Evolutionary conservation across 1,140 invertebrate species (phyloP).

Genomic region (Zaprionus lachaisei): DNA sequence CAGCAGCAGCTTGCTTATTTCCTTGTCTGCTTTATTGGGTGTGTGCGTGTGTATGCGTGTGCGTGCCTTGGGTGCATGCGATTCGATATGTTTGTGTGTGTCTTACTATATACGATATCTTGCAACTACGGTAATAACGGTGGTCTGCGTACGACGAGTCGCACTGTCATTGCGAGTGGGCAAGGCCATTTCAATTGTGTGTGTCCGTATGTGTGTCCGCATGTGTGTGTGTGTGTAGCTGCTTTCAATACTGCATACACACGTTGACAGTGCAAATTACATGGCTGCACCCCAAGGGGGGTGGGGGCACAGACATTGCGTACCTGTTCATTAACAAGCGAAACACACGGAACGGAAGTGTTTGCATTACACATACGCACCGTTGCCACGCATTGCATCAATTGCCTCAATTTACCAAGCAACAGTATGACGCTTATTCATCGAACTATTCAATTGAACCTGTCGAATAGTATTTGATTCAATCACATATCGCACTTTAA

Average conservation of each 20-base stretch:
- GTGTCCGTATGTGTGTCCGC: neutral
- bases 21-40: slow-evolving; percentile 23
- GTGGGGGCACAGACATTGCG: neutral
- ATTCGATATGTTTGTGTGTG: neutral
- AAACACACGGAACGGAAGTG: slow-evolving; percentile 31
- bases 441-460: neutral
- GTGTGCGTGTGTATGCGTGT: neutral
- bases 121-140: slow-evolving; percentile 53
- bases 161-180: slow-evolving; percentile 53
- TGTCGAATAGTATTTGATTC: neutral
- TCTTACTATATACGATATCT: slow-evolving; percentile 12
- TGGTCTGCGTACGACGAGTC: slow-evolving; percentile 41
- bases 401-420: neutral
- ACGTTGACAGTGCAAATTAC: slow-evolving; percentile 29
- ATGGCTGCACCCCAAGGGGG: neutral
- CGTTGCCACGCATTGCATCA: slow-evolving; percentile 17
- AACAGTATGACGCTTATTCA: neutral
- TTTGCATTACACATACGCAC: slow-evolving; percentile 63
- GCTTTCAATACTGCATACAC: slow-evolving; percentile 31
- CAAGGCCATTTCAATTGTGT: slow-evolving; percentile 62
- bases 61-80: neutral
- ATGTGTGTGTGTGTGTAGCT: slow-evolving; percentile 9
- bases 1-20: slow-evolving; percentile 29
- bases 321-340: slow-evolving; percentile 37
- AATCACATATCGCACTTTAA: neutral